A percentile compares a stretch with the other conserved stretches of the same genome.
Conservation (phyloP, 1,140 invertebrate genomes). For the Himalopsyche phryganea region DNA sequence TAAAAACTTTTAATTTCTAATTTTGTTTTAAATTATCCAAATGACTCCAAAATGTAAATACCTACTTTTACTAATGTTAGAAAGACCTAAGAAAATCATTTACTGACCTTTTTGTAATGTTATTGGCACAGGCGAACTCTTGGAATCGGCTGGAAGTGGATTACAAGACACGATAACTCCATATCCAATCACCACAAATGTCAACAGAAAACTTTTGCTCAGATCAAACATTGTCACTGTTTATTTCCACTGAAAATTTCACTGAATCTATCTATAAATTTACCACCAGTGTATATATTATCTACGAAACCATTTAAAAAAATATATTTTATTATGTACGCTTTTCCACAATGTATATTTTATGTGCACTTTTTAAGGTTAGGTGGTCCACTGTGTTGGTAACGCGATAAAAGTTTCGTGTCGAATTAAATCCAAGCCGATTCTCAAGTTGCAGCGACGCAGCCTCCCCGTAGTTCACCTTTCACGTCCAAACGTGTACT, state of each 20-base stretch:
- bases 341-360: neutral
- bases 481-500: constrained; percentile 22
- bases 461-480: constrained; percentile 16
- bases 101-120: constrained; percentile 20
- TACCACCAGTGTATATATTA: neutral
- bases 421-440: neutral
- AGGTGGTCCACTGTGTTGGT: too few species aligned
- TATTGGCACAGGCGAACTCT: neutral
- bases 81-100: too few species aligned
- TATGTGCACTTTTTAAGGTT: neutral
- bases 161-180: constrained; percentile 10
- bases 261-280: too few species aligned
- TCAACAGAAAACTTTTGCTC: neutral
- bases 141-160: constrained; percentile 10
- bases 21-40: too few species aligned
- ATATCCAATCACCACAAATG: constrained; percentile 18
- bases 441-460: neutral
- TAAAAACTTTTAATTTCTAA: too few species aligned
- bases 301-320: too few species aligned
- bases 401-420: too few species aligned
- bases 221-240: too few species aligned
- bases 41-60: too few species aligned
- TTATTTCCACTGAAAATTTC: too few species aligned
- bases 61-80: too few species aligned
- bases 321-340: too few species aligned